Conservation (phyloP, 2,888 invertebrate genomes). For the Priocnemis perturbator region DNA sequence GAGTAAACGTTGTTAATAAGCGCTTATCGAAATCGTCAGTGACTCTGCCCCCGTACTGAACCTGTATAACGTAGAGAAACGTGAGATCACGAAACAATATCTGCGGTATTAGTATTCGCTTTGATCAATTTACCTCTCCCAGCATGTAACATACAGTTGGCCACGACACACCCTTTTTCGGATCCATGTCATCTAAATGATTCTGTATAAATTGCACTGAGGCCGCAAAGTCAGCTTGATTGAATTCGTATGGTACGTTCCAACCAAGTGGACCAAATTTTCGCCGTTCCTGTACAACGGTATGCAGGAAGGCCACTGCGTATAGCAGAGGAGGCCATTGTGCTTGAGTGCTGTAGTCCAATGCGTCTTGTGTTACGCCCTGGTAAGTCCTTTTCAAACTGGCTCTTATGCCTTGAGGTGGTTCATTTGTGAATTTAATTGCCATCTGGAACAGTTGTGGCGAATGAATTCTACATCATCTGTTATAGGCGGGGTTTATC, state of each 20-base stretch:
- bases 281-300: slow-evolving; percentile 94
- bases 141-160: slow-evolving; percentile 98
- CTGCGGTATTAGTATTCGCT: too few relatives aligned
- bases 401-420: slow-evolving; percentile 95
- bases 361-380: slow-evolving; percentile 90
- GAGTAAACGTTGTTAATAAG: slow-evolving; percentile 93
- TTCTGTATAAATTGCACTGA: slow-evolving; percentile 97
- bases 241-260: slow-evolving; percentile 98
- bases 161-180: slow-evolving; percentile 98
- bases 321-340: slow-evolving; percentile 97
- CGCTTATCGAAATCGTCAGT: slow-evolving; percentile 98
- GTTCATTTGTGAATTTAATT: slow-evolving; percentile 98
- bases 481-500: not conserved
- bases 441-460: slow-evolving; percentile 84
- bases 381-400: slow-evolving; percentile 96
- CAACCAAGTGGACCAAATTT: slow-evolving; percentile 98
- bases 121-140: slow-evolving; percentile 82
- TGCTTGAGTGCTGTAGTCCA: slow-evolving; percentile 92
- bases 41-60: slow-evolving; percentile 90
- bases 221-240: slow-evolving; percentile 96
- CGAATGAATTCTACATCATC: too few relatives aligned
- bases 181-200: slow-evolving; percentile 97
- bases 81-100: too few relatives aligned
- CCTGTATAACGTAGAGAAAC: slow-evolving; percentile 57
- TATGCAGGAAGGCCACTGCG: slow-evolving; percentile 95